Percentiles rank a stretch among this genome's conserved stretches.
These are phyloP conservation scores for Melanargia galathea DNA, from an alignment of 2,888 invertebrate genomes.

Conservation along the genomic window DNA sequence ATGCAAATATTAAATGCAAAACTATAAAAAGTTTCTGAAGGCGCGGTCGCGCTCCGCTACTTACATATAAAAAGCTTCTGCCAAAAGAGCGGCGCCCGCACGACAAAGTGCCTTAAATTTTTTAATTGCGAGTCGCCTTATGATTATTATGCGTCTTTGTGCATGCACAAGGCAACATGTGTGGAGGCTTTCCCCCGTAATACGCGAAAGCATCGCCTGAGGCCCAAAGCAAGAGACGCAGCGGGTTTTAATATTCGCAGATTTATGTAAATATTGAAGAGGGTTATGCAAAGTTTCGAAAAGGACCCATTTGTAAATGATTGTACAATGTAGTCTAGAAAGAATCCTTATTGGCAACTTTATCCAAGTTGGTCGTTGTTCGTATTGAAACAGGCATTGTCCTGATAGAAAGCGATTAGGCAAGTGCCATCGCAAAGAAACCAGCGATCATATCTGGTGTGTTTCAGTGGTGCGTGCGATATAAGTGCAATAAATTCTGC, in stretches of 20 bases:
- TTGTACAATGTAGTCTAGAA: not conserved
- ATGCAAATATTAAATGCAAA: conserved; percentile 28
- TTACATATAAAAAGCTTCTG: conserved; percentile 55
- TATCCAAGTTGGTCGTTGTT: too few species aligned
- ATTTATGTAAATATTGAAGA: too few species aligned
- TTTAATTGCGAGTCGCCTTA: conserved; percentile 78
- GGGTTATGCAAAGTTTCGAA: too few species aligned
- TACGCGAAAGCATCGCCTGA: conserved; percentile 48
- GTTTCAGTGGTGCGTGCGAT: too few species aligned
- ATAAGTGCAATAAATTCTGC: too few species aligned
- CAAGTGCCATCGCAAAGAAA: too few species aligned
- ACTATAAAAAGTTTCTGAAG: conserved; percentile 36
- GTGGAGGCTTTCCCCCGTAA: conserved; percentile 62
- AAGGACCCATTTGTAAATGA: not conserved
- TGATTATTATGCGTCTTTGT: conserved; percentile 79
- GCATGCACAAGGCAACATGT: conserved; percentile 71
- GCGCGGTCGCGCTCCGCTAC: conserved; percentile 44
- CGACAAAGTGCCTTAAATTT: conserved; percentile 80
- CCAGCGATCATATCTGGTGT: too few species aligned
- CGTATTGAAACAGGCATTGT: too few species aligned
- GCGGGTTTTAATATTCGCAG: not conserved
- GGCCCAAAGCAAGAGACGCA: conserved; percentile 42
- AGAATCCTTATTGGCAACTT: too few species aligned
- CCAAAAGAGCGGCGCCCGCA: conserved; percentile 58
- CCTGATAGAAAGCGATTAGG: too few species aligned